Conservation (phyloP, 2,113 vertebrate genomes). For the Hippocampus zosterae region DNA sequence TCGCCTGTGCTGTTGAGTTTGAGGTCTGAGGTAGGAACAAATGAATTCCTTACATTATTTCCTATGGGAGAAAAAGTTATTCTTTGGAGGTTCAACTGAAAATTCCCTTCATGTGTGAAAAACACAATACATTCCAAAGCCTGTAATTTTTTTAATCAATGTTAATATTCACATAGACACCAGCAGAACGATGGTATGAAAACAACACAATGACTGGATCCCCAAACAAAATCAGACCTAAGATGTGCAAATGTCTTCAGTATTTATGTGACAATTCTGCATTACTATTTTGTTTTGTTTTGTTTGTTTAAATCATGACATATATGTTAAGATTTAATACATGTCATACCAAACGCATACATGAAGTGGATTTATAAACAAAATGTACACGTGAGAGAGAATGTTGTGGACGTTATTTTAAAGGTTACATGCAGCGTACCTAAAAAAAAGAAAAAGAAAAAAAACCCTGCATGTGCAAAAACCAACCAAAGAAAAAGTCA, state of each 20-base stretch:
- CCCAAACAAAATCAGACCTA: slow-evolving; percentile 42
- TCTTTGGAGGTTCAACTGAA: background rate
- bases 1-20: background rate
- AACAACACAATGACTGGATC: slow-evolving; percentile 24
- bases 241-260: slow-evolving; percentile 28
- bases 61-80: background rate
- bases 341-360: slow-evolving; percentile 46
- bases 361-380: slow-evolving; percentile 57
- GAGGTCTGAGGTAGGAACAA: background rate
- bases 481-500: slow-evolving; percentile 16
- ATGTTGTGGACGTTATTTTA: slow-evolving; percentile 46
- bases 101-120: background rate
- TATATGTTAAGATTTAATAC: slow-evolving; percentile 40
- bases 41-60: background rate
- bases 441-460: slow-evolving; percentile 42
- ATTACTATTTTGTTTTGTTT: slow-evolving; percentile 9
- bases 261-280: slow-evolving; percentile 18
- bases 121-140: slow-evolving; percentile 42
- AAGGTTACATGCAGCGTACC: slow-evolving; percentile 70
- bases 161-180: slow-evolving; percentile 84
- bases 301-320: slow-evolving; percentile 26
- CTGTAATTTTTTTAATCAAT: slow-evolving; percentile 94
- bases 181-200: slow-evolving; percentile 62
- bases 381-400: slow-evolving; percentile 63
- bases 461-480: slow-evolving; percentile 39